phyloP scores from a whole-genome alignment of 2,113 vertebrate genomes.

The Salvelinus fontinalis region DNA sequence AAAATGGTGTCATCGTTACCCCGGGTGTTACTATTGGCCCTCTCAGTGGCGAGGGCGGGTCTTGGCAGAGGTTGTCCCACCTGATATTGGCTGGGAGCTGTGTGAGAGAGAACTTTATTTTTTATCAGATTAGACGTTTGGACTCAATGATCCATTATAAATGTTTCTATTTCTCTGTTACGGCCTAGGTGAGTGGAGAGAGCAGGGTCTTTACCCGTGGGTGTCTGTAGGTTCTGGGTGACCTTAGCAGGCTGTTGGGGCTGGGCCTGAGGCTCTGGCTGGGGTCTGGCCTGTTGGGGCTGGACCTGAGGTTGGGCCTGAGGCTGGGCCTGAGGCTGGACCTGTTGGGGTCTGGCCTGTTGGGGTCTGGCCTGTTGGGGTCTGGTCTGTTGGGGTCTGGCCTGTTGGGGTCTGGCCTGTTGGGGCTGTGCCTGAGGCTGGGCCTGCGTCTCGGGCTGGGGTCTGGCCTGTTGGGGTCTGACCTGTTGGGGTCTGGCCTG shows the following conservation, averaged over 20 bases:
- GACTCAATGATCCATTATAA: not conserved
- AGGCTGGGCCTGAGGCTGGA: slow-evolving; percentile 16
- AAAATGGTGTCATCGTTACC: slow-evolving; percentile 68
- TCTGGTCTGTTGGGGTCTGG: not conserved
- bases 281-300: slow-evolving; percentile 10
- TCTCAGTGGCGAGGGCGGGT: slow-evolving; percentile 67
- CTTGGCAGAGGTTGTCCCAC: slow-evolving; percentile 68
- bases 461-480: not conserved
- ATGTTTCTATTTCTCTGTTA: not conserved
- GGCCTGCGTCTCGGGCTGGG: not conserved
- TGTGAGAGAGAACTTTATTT: slow-evolving; percentile 68
- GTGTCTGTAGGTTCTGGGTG: slow-evolving; percentile 39
- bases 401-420: slow-evolving; percentile 1
- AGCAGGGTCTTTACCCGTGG: slow-evolving; percentile 64
- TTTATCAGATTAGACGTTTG: not conserved
- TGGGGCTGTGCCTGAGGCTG: slow-evolving; percentile 2
- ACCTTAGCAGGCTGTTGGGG: slow-evolving; percentile 48
- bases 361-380: not conserved
- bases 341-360: not conserved
- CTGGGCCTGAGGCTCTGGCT: slow-evolving; percentile 49
- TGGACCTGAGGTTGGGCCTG: slow-evolving; percentile 19
- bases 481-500: not conserved
- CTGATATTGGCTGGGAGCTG: slow-evolving; percentile 71
- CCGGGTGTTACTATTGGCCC: slow-evolving; percentile 63
- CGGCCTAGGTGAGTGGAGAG: slow-evolving; percentile 15